A percentile compares a stretch with the other conserved stretches of the same genome.
Evolutionary conservation across 2,113 vertebrate species (phyloP).

Genomic region (Puffinus mauretanicus): DNA sequence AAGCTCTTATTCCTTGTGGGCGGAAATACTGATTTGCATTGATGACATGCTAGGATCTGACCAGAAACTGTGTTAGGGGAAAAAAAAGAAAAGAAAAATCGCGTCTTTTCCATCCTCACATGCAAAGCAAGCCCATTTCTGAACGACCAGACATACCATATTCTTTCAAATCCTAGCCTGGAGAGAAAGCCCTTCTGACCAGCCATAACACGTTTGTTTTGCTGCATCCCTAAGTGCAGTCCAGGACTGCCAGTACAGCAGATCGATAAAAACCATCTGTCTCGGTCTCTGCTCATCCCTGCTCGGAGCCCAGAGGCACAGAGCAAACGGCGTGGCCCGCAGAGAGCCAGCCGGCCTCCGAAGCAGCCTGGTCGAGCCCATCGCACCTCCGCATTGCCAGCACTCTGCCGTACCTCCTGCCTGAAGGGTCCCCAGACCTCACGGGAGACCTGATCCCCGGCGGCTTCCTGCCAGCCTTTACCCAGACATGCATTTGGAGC

Average conservation of each 20-base stretch:
- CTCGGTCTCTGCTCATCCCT: not conserved
- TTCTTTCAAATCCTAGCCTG: not conserved
- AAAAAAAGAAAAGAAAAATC: accelerated
- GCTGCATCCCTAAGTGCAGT: not conserved
- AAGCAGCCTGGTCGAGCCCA: not conserved
- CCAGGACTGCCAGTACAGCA: not conserved
- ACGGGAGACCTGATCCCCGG: no score
- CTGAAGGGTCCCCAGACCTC: not conserved
- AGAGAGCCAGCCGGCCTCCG: not conserved
- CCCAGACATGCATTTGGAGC: not conserved
- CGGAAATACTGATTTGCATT: not conserved
- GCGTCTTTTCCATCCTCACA: not conserved
- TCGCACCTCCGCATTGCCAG: accelerated
- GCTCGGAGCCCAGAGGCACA: not conserved
- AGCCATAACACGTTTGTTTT: not conserved
- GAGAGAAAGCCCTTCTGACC: not conserved
- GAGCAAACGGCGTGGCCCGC: accelerated
- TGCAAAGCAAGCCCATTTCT: not conserved
- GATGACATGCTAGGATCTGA: not conserved
- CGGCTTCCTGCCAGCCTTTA: accelerated
- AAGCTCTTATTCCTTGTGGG: not conserved
- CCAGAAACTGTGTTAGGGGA: not conserved
- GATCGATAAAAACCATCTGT: not conserved
- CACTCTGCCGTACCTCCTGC: not conserved
- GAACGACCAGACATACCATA: not conserved